Percentiles rank a stretch among this genome's conserved stretches.
Conservation (phyloP, 2,888 invertebrate genomes). For the Allygus modestus region DNA sequence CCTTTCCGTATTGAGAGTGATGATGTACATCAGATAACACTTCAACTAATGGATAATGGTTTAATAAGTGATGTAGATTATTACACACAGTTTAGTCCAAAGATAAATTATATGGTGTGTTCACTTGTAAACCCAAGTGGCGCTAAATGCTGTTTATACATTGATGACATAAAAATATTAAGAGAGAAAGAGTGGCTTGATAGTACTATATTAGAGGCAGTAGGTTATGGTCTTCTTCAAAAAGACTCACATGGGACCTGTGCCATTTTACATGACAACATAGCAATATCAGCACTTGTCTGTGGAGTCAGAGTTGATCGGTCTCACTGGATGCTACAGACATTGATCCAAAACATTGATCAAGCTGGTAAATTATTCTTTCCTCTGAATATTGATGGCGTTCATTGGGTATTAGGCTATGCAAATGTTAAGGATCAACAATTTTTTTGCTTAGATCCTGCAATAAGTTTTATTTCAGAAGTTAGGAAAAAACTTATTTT, state of each 20-base stretch:
- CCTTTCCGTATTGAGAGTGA: not conserved
- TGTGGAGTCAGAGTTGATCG: not conserved
- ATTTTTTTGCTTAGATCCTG: no score
- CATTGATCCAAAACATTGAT: not conserved
- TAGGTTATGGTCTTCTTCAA: not conserved
- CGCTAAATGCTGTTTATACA: not conserved
- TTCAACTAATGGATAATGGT: not conserved
- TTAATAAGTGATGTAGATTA: not conserved
- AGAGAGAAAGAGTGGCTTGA: not conserved
- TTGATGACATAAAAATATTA: not conserved
- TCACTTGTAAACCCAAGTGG: not conserved
- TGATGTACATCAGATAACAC: not conserved
- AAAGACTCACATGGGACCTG: not conserved
- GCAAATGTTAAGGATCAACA: not conserved
- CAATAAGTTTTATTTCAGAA: no score
- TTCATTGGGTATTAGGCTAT: not conserved
- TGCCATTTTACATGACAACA: not conserved
- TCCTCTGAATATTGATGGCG: not conserved
- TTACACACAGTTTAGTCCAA: not conserved
- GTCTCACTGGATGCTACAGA: not conserved
- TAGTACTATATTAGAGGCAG: not conserved
- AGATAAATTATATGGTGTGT: not conserved
- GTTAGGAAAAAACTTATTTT: no score
- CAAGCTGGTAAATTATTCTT: not conserved
- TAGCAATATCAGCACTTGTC: not conserved